phyloP scores from a whole-genome alignment of 2,797 vertebrate species.

The Danio kyathit region DNA sequence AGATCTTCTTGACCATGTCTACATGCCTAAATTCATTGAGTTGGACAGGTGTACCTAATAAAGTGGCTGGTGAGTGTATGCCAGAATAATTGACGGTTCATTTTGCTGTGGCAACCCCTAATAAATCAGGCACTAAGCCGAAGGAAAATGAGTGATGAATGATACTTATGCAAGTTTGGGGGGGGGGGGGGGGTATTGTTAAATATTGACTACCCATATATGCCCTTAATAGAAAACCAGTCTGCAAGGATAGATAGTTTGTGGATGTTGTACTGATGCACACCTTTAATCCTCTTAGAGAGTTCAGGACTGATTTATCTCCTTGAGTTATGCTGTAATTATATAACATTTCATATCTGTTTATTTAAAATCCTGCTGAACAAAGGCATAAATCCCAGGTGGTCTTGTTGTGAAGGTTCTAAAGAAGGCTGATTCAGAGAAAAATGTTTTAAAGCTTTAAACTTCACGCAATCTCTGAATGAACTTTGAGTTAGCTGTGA shows the following conservation, averaged over 20 bases:
- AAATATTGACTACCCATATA: neutral
- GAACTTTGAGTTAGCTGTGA: neutral
- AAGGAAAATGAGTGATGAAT: too few species aligned
- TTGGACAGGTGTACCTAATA: too few species aligned
- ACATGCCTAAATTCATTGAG: too few species aligned
- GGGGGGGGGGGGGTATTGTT: too few species aligned
- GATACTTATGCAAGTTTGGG: too few species aligned
- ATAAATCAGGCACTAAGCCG: too few species aligned
- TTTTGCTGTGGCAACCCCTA: too few species aligned
- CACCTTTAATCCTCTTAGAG: conserved; percentile 37
- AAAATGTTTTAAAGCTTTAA: conserved; percentile 3
- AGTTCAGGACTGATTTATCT: conserved; percentile 12
- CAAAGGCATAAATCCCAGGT: conserved; percentile 2
- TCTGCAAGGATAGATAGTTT: neutral
- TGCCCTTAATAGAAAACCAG: neutral
- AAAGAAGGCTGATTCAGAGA: neutral
- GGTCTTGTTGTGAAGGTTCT: neutral
- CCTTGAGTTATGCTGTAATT: conserved; percentile 31
- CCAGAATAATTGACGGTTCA: too few species aligned
- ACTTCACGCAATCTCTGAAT: neutral
- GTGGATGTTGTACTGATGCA: neutral
- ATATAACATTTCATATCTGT: conserved; percentile 36
- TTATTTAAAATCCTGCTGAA: neutral
- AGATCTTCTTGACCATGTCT: too few species aligned
- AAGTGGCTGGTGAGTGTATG: too few species aligned